Conservation (phyloP, 2,888 invertebrate genomes). For the Calliopum simillimum region DNA sequence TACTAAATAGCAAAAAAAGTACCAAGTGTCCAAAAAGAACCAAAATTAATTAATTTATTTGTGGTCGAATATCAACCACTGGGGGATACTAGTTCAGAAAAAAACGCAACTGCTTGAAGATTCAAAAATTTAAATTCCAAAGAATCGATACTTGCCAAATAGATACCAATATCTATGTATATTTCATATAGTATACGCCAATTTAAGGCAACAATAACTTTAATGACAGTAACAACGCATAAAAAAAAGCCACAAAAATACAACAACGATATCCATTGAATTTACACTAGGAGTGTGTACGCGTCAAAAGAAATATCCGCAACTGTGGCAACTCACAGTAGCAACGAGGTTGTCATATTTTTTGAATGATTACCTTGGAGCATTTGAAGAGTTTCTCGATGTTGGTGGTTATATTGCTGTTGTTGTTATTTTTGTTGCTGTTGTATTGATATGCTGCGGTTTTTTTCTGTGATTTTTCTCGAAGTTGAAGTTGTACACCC, state of each 20-base stretch:
- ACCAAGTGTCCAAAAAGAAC: too few species aligned
- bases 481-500: constrained; percentile 27
- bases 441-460: not conserved
- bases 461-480: not conserved
- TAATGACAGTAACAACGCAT: constrained; percentile 1
- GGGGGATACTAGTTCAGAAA: too few species aligned
- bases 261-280: not conserved
- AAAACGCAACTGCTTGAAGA: too few species aligned
- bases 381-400: not conserved
- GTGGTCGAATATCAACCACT: too few species aligned
- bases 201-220: not conserved
- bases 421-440: not conserved
- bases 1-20: too few species aligned
- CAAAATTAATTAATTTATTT: too few species aligned
- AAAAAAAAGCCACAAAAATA: not conserved
- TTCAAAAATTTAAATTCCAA: too few species aligned
- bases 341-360: constrained; percentile 48
- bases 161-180: too few species aligned
- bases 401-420: not conserved
- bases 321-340: constrained; percentile 38
- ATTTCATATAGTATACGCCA: too few species aligned
- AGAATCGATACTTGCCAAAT: too few species aligned
- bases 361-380: constrained; percentile 47
- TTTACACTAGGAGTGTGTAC: not conserved
- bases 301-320: not conserved